These are phyloP conservation scores for Gymnothorax reevesii DNA, from an alignment of 2,797 vertebrate genomes.

Conservation along the genomic window DNA sequence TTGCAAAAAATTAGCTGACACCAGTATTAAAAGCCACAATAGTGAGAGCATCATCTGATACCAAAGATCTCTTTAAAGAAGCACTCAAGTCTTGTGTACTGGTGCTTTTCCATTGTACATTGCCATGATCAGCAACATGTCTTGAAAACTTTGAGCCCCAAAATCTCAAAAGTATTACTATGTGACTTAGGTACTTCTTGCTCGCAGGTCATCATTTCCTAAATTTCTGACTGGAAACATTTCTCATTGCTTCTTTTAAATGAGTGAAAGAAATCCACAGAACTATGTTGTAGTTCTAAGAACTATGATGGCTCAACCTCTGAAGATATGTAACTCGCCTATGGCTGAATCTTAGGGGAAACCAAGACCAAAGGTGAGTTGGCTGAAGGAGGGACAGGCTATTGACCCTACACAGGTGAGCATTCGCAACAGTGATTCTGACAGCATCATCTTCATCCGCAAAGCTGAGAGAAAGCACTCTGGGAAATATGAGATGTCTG, in stretches of 20 bases:
- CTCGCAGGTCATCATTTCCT: too few relatives aligned
- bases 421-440: slow-evolving; percentile 93
- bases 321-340: not conserved
- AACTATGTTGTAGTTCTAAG: not conserved
- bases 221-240: too few relatives aligned
- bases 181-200: too few relatives aligned
- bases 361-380: slow-evolving; percentile 90
- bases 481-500: slow-evolving; percentile 89
- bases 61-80: too few relatives aligned
- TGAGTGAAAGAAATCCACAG: not conserved
- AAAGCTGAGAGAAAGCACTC: slow-evolving; percentile 93
- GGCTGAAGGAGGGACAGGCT: slow-evolving; percentile 84
- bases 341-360: slow-evolving; percentile 77
- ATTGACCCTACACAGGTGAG: slow-evolving; percentile 87
- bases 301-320: not conserved
- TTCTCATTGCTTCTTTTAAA: not conserved
- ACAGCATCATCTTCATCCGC: slow-evolving; percentile 96
- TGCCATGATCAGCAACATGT: too few relatives aligned
- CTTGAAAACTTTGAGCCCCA: too few relatives aligned
- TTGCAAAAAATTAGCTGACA: too few relatives aligned
- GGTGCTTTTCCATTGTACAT: too few relatives aligned
- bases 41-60: too few relatives aligned
- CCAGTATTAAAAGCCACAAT: too few relatives aligned
- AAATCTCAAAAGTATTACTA: too few relatives aligned
- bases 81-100: too few relatives aligned